Base-by-base conservation (phyloP, 2,888 invertebrate species). In the Hypolimnas misippus region DNA sequence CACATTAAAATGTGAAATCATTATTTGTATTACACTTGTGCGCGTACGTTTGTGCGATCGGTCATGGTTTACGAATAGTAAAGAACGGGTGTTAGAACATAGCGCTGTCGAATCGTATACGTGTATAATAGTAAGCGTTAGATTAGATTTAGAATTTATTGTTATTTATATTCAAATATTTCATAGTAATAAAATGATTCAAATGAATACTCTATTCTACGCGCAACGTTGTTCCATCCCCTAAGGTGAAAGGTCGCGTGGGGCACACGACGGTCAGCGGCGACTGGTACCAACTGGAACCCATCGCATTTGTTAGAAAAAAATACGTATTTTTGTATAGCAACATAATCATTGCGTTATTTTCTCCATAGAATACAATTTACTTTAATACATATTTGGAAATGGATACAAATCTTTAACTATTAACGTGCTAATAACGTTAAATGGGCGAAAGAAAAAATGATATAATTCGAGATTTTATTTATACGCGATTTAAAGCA, bases 241-340 rank as follows among this genome's bases (percentile, higher is more conserved):
- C 87, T 84, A 81, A 87, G 88, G 87, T 89, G 85, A 89, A 89
- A 91, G 88, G 88, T 89, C 86, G 83, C 78, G 74, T 78, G 81
- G 86, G 86, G 88, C 84, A 84, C 82, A 82, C 83, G 85, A 79
- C 88, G 89, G 90, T 89, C 89, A 90, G 80, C 79, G 81, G 84
- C 79, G 87, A 85, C 83, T 89, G 89, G 89, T 85, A 90, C 90
- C 70, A 80, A 76, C 74, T 83, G 84, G 87, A 79, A 86, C 88
- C 81, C 62, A 63, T 63, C 44, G 55, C 58, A 57, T 68, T 54
- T 51, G 56, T 51, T 49, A 60, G 17, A 59, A 57, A 60, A 12
- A 54, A 54, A 25, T 21, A 42, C 16, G 25, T 19, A 38, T 25
- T 57, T 62, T 57, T 63, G 35, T 51, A 10, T 7, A 17, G 7